Conservation (phyloP, 2,797 vertebrate genomes). For the Manis javanica region DNA sequence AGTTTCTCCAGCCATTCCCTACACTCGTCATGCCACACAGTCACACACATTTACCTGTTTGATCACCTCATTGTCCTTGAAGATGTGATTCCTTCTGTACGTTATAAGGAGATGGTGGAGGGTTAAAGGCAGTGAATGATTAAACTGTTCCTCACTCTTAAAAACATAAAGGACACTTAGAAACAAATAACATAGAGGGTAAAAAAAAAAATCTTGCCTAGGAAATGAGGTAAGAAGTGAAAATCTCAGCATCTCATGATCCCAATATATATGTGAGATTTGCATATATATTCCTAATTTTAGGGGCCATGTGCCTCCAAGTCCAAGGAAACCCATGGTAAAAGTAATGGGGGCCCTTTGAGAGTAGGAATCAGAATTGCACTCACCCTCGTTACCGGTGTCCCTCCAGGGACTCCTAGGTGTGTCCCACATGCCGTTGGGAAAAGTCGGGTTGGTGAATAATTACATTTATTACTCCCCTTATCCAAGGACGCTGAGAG, state of each 20-base stretch:
- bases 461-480: background rate
- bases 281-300: background rate
- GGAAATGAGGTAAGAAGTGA: slow-evolving; percentile 14
- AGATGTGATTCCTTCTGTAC: background rate
- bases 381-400: background rate
- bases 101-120: background rate
- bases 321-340: background rate
- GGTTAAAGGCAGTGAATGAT: background rate
- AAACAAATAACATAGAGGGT: background rate
- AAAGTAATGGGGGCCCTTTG: background rate
- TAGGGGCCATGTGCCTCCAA: background rate
- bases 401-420: background rate
- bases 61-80: background rate
- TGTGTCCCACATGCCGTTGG: background rate
- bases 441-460: background rate
- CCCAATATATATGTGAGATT: background rate
- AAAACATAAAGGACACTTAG: background rate
- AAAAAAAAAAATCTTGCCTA: background rate
- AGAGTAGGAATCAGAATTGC: background rate
- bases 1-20: background rate
- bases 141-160: background rate
- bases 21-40: background rate
- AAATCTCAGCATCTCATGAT: background rate
- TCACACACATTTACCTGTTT: background rate
- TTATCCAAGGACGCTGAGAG: background rate